A percentile compares a stretch with the other conserved stretches of the same genome.
These are phyloP conservation scores for Odontophorus gujanensis DNA, from an alignment of 2,113 vertebrate species.

Conservation along the genomic window DNA sequence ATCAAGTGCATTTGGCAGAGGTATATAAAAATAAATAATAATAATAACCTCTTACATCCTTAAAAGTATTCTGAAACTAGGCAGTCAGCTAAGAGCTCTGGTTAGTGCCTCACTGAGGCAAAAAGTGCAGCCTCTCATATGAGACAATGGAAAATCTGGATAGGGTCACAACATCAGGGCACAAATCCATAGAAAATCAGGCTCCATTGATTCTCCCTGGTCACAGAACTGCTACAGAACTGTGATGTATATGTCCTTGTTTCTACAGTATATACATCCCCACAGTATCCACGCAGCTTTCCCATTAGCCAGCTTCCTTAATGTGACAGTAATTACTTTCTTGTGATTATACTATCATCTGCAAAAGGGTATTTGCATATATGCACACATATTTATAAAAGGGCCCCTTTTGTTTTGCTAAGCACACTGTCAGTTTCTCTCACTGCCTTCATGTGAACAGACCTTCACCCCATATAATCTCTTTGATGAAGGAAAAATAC, in stretches of 20 bases:
- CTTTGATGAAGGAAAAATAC: slow-evolving; percentile 1
- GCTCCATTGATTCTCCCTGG: slow-evolving; percentile 22
- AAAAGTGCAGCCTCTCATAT: slow-evolving; percentile 5
- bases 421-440: neutral
- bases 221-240: neutral
- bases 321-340: neutral
- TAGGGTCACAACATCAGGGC: slow-evolving; percentile 23
- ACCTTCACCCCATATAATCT: neutral
- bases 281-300: neutral
- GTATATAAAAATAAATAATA: neutral
- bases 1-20: neutral
- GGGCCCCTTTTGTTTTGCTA: neutral
- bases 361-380: neutral
- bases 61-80: neutral
- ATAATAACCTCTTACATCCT: neutral
- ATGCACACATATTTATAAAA: neutral
- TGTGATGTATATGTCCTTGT: neutral
- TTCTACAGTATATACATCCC: neutral
- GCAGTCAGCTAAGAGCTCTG: neutral
- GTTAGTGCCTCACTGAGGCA: slow-evolving; percentile 21
- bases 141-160: slow-evolving; percentile 12
- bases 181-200: slow-evolving; percentile 38
- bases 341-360: neutral
- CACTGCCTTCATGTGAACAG: neutral
- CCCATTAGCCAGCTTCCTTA: neutral